A percentile compares a stretch with the other conserved stretches of the same genome.
Evolutionary conservation across 2,797 vertebrate genomes (phyloP).

Genomic region (Labeo calbasu): DNA sequence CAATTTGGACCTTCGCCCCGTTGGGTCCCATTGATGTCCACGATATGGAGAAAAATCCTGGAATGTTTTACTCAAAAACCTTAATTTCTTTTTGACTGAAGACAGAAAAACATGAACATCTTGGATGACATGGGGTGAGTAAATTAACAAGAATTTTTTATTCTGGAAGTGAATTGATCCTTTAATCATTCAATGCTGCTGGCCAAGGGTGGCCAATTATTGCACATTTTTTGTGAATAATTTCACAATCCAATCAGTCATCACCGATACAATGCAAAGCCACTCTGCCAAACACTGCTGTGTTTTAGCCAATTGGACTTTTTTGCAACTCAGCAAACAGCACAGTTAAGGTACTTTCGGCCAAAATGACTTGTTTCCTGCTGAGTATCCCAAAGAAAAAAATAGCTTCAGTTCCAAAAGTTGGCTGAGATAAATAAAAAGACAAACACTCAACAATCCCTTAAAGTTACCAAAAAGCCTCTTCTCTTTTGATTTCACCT

Average conservation of each 20-base stretch:
- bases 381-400: slow-evolving; percentile 35
- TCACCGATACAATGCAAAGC: slow-evolving; percentile 29
- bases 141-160: too few species aligned
- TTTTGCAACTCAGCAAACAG: slow-evolving; percentile 53
- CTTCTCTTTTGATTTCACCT: background rate
- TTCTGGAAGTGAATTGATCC: too few species aligned
- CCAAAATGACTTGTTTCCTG: slow-evolving; percentile 33
- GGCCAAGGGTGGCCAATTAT: background rate
- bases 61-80: too few species aligned
- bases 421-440: background rate
- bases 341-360: slow-evolving; percentile 48
- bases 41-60: too few species aligned
- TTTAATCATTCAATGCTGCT: slow-evolving; percentile 34
- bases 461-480: slow-evolving; percentile 3
- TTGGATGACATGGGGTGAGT: too few species aligned
- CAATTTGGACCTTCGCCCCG: too few species aligned
- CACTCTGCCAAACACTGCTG: slow-evolving; percentile 51
- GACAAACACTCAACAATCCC: background rate
- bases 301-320: slow-evolving; percentile 35
- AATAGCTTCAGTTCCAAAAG: slow-evolving; percentile 5
- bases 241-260: slow-evolving; percentile 39
- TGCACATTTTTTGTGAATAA: slow-evolving; percentile 36
- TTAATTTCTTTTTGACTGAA: too few species aligned
- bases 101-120: too few species aligned
- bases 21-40: too few species aligned